phyloP scores from a whole-genome alignment of 92 coral and sea anemone species.

The Phymanthus crucifer region DNA sequence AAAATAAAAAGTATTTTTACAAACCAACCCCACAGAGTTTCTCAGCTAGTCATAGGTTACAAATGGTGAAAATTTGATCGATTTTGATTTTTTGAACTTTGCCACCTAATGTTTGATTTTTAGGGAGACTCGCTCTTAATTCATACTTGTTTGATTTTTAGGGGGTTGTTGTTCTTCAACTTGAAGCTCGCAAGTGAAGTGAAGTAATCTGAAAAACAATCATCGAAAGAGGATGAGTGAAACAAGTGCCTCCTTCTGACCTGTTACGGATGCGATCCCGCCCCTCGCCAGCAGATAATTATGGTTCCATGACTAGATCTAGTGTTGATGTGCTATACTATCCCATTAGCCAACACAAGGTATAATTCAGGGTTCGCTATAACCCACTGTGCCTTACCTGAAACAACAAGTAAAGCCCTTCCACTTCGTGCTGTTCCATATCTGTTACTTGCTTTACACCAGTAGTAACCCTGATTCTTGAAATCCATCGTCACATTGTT shows the following conservation, averaged over 20 bases:
- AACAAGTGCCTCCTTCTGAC: neutral
- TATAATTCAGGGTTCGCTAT: neutral
- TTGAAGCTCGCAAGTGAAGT: neutral
- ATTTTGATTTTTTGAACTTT: too few species aligned
- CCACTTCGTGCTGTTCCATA: neutral
- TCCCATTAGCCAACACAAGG: neutral
- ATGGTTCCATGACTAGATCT: neutral
- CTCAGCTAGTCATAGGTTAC: too few species aligned
- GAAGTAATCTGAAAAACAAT: neutral
- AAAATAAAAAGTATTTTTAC: neutral
- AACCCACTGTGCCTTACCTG: neutral
- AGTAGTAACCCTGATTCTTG: conserved; percentile 15
- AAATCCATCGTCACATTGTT: neutral
- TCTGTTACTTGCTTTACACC: conserved; percentile 8
- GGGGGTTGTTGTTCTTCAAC: neutral
- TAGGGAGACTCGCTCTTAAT: too few species aligned
- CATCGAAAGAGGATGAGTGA: neutral
- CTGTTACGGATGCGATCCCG: too few species aligned
- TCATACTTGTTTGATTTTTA: too few species aligned
- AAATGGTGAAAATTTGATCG: too few species aligned
- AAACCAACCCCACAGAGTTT: too few species aligned
- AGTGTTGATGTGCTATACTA: neutral
- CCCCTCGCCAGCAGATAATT: neutral
- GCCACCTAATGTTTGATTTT: too few species aligned
- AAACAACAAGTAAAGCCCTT: neutral